Percentiles rank a stretch among this genome's conserved stretches.
phyloP scores from a whole-genome alignment of 2,888 invertebrate species.

The Quadroppia sp. region DNA sequence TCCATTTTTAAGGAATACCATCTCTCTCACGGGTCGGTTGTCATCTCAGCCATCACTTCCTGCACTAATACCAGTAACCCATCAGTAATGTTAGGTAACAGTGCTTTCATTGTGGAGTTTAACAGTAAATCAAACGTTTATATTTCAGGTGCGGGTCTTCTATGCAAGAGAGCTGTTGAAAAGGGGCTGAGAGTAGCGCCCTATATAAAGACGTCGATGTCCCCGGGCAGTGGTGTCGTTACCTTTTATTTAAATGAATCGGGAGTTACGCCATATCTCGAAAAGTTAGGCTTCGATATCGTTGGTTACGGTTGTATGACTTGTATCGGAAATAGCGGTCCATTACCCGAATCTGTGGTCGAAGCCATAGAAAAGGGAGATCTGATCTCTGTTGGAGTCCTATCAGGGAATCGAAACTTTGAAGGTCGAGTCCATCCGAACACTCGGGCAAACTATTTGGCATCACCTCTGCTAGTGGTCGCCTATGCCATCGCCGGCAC shows the following conservation, averaged over 20 bases:
- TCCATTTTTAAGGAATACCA: slow-evolving; percentile 68
- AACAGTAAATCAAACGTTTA: too few species aligned
- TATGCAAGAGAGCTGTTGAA: slow-evolving; percentile 91
- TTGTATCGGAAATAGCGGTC: slow-evolving; percentile 97
- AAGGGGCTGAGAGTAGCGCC: slow-evolving; percentile 81
- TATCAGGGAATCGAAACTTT: slow-evolving; percentile 97
- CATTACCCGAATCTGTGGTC: slow-evolving; percentile 82
- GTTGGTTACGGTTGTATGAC: slow-evolving; percentile 99
- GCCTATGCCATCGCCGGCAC: slow-evolving; percentile 96
- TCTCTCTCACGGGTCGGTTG: slow-evolving; percentile 82
- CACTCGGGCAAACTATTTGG: slow-evolving; percentile 93
- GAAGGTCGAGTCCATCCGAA: slow-evolving; percentile 97
- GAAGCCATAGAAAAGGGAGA: slow-evolving; percentile 90
- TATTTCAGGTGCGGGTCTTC: slow-evolving; percentile 72
- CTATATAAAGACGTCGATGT: slow-evolving; percentile 93
- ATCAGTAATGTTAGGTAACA: slow-evolving; percentile 75
- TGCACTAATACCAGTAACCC: slow-evolving; percentile 98
- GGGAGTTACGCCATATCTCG: slow-evolving; percentile 81
- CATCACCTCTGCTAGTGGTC: slow-evolving; percentile 93
- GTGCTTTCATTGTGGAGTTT: neutral
- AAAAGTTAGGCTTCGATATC: slow-evolving; percentile 82
- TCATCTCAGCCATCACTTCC: slow-evolving; percentile 95
- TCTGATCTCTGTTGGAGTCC: slow-evolving; percentile 87
- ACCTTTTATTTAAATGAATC: slow-evolving; percentile 85
- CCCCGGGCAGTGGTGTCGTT: slow-evolving; percentile 92